phyloP scores from a whole-genome alignment of 2,797 vertebrate species.

The Xenopus petersii region DNA sequence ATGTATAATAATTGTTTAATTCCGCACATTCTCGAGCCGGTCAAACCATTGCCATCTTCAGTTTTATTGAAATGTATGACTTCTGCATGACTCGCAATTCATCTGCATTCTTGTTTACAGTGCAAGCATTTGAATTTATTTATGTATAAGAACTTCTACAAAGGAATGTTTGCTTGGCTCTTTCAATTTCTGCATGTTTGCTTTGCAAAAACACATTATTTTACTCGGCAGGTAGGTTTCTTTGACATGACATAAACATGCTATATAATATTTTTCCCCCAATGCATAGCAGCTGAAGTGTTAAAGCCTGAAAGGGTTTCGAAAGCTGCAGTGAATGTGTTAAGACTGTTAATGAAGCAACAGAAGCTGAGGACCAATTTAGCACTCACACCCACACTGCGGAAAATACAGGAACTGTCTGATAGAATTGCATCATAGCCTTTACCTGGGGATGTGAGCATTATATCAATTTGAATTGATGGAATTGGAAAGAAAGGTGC shows the following conservation, averaged over 20 bases:
- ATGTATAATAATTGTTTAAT: background rate
- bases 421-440: conserved; percentile 68
- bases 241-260: too few species aligned
- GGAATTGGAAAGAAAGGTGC: conserved; percentile 67
- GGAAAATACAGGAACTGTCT: conserved; percentile 70
- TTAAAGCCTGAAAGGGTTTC: conserved; percentile 72
- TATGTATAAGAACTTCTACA: conserved; percentile 5
- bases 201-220: conserved; percentile 18
- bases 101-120: conserved; percentile 33
- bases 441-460: conserved; percentile 67
- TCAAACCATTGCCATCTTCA: conserved; percentile 14
- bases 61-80: conserved; percentile 26
- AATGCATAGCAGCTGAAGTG: conserved; percentile 58
- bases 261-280: background rate
- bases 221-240: conserved; percentile 34
- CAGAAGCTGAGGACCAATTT: conserved; percentile 73
- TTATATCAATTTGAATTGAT: conserved; percentile 64
- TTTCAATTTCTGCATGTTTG: conserved; percentile 14
- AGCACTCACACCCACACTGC: conserved; percentile 70
- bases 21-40: background rate
- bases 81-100: conserved; percentile 21
- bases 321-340: conserved; percentile 72
- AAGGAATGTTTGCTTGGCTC: conserved; percentile 16
- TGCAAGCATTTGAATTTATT: conserved; percentile 29
- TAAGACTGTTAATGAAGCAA: conserved; percentile 80